Base-by-base conservation (phyloP, 2,113 vertebrate genomes). In the Bolborhynchus lineola region DNA sequence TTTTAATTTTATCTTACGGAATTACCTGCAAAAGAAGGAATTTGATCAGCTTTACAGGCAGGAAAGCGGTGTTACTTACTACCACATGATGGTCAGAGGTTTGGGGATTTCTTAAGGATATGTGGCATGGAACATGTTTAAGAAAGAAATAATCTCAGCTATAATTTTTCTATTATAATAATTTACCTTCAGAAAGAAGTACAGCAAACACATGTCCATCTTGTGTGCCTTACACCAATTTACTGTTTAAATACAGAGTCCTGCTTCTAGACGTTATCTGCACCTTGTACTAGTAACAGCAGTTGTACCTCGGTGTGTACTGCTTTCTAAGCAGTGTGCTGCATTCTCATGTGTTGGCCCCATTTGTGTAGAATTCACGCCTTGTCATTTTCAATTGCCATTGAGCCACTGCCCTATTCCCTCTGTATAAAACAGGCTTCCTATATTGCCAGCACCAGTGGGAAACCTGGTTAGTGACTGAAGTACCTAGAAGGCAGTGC, bases 201-300 rank as follows among this genome's bases (percentile, higher is more conserved):
- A 42, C 15, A 49, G 11, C 13, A 60, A 90, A 21, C 23, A 7
- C 55, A 3, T 46, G 12, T 82, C 0, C 0, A 11, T 84, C 50
- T 85, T 82, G 39, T 5, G 23, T 79, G 14, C 10, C 9, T 46
- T 89, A 28, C 16, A 29, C 16, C 13, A 59, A 26, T 60, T 64
- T 50, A 28, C 29, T 39, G 62, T 59, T 76, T 33, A 76, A 53
- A 49, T 62, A 35, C 63, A 13, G 3, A 50, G 31, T 65, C 19
- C 42, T 87, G 33, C 39, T 93, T 93, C 39, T 80, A 35, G 50
- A 53, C 8, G 1, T 62, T 33, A 21, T 37, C 42, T 75, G 72
- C 20, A 53, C 71, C 31, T 50, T 71, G 37, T 42, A 57, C 31
- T n/a, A 52, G 29, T 65, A 84, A 24, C 25, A 60, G 29, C 0